Percentiles rank a stretch among this genome's conserved stretches.
Conservation (phyloP, 2,113 vertebrate genomes). For the Prunella fulvescens region DNA sequence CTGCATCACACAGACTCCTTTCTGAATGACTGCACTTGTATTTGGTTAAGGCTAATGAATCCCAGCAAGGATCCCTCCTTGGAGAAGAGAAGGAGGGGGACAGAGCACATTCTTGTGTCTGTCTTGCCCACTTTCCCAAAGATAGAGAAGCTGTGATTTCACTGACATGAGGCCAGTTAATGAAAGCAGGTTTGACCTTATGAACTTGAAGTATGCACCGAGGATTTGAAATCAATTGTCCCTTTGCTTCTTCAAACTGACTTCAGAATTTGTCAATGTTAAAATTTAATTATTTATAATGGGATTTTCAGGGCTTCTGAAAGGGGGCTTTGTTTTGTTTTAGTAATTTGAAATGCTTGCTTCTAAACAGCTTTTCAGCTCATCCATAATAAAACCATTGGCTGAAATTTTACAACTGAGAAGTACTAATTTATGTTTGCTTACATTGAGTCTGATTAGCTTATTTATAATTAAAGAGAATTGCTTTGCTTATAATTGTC, state of each 20-base stretch:
- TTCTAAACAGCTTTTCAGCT: neutral
- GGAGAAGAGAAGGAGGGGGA: neutral
- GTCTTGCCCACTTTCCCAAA: neutral
- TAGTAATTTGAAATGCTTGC: neutral
- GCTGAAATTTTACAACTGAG: neutral
- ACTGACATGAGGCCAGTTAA: neutral
- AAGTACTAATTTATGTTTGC: conserved; percentile 5
- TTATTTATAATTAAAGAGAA: conserved; percentile 8
- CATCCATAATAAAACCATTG: neutral
- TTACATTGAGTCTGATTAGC: neutral
- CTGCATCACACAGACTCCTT: neutral
- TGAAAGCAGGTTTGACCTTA: neutral
- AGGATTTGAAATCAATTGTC: neutral
- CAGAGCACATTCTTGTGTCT: neutral
- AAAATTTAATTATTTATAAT: conserved; percentile 29
- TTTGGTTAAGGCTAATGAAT: neutral
- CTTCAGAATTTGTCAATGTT: neutral
- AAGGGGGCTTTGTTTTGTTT: neutral
- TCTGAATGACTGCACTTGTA: neutral
- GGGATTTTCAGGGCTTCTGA: neutral
- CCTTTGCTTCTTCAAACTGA: neutral
- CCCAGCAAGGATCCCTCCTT: neutral
- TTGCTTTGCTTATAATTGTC: neutral
- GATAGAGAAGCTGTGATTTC: neutral
- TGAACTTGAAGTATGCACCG: neutral